phyloP scores from a whole-genome alignment of 2,113 vertebrate species.

The Oxygymnocypris stewartii region DNA sequence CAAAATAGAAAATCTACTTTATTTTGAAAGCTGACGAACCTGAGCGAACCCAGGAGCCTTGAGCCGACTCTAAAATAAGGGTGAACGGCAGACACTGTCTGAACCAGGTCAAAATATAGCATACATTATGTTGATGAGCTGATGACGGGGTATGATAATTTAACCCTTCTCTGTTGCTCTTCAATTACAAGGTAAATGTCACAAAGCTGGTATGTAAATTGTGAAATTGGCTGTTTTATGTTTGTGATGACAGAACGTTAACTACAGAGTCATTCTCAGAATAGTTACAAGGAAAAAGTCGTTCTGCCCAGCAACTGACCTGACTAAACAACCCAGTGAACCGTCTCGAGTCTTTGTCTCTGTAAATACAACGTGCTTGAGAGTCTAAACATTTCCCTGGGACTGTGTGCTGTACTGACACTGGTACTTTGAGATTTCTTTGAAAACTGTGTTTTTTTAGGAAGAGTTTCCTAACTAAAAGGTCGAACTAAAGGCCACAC shows the following conservation, averaged over 20 bases:
- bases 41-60: neutral
- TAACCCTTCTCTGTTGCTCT: neutral
- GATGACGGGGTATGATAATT: neutral
- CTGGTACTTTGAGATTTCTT: neutral
- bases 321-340: neutral
- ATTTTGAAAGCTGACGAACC: neutral
- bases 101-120: neutral
- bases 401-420: neutral
- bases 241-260: neutral
- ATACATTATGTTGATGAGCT: neutral
- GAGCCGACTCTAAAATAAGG: neutral
- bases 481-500: neutral
- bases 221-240: neutral
- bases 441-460: neutral
- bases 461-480: neutral
- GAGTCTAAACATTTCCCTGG: neutral
- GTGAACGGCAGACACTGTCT: neutral
- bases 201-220: neutral
- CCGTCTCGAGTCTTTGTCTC: neutral
- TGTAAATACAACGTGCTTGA: neutral
- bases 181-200: neutral
- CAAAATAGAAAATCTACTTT: slow-evolving; percentile 17
- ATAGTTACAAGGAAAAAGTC: neutral
- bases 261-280: neutral
- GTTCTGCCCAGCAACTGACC: neutral